These are phyloP conservation scores for Latrodectus geometricus DNA, from an alignment of 1,140 invertebrate genomes.

Conservation along the genomic window DNA sequence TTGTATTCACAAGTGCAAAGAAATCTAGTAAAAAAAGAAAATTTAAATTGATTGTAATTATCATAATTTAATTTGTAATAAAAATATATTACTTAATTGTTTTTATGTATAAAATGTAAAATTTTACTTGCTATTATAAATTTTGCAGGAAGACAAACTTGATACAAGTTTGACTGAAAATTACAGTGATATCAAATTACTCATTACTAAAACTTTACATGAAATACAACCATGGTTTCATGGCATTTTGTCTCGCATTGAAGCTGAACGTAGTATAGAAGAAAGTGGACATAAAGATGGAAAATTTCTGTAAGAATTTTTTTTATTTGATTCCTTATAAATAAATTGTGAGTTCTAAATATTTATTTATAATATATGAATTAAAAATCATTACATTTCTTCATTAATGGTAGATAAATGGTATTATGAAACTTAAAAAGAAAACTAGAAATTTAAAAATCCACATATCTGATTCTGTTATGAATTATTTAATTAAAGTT, in stretches of 20 bases:
- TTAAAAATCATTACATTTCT: not conserved
- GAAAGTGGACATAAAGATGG: slow-evolving; percentile 66
- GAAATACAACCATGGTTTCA: slow-evolving; percentile 67
- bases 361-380: too few species aligned
- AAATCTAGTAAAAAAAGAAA: too few species aligned
- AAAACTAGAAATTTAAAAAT: too few species aligned
- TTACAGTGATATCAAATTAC: slow-evolving; percentile 60
- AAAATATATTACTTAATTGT: too few species aligned
- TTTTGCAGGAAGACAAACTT: slow-evolving; percentile 58
- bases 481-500: too few species aligned
- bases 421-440: not conserved
- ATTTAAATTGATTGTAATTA: too few species aligned
- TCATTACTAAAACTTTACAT: slow-evolving; percentile 66
- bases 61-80: too few species aligned
- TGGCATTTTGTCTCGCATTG: slow-evolving; percentile 63
- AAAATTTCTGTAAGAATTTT: slow-evolving; percentile 66
- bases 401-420: not conserved
- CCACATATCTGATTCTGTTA: too few species aligned
- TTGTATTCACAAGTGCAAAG: too few species aligned
- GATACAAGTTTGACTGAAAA: slow-evolving; percentile 57
- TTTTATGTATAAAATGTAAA: not conserved
- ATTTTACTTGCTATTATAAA: not conserved
- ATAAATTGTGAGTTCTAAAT: too few species aligned
- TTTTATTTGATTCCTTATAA: not conserved
- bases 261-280: slow-evolving; percentile 64